A percentile compares a stretch with the other conserved stretches of the same genome.
Evolutionary conservation across 2,797 vertebrate genomes (phyloP).

Genomic region (Galago senegalensis): DNA sequence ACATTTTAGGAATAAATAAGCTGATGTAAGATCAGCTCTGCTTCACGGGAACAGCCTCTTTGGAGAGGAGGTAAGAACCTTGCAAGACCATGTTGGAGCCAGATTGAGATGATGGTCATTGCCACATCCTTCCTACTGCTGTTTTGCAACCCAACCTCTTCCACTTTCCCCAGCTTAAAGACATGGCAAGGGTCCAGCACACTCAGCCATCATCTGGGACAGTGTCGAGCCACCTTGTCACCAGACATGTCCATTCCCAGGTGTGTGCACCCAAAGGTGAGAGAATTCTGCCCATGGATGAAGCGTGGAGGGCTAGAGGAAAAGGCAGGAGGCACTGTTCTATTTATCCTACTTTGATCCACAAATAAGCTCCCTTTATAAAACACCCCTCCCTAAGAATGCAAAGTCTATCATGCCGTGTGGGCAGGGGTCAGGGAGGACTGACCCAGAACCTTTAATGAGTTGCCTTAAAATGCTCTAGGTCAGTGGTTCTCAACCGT

Average conservation of each 20-base stretch:
- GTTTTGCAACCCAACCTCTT: background rate
- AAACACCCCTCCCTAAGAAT: background rate
- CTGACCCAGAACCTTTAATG: background rate
- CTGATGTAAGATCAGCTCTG: background rate
- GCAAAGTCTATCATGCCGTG: background rate
- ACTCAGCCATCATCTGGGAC: background rate
- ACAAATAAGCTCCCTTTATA: background rate
- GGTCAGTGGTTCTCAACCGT: no score
- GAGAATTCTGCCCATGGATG: background rate
- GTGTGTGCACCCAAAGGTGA: accelerated
- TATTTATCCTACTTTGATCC: background rate
- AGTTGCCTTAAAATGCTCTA: background rate
- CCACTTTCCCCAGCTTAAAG: background rate
- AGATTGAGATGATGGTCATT: accelerated
- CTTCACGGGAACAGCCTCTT: background rate
- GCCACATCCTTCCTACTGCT: background rate
- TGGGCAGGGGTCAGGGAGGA: background rate
- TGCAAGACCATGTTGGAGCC: background rate
- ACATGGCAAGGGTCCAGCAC: background rate
- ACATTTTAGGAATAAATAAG: background rate
- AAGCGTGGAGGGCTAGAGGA: background rate
- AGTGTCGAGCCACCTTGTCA: background rate
- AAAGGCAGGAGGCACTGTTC: background rate
- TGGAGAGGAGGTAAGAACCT: background rate
- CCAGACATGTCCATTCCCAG: background rate